These are phyloP conservation scores for Cladorhizidae sp. DNA, from an alignment of 37 sponge, comb jelly and placozoan genomes.

Conservation along the genomic window DNA sequence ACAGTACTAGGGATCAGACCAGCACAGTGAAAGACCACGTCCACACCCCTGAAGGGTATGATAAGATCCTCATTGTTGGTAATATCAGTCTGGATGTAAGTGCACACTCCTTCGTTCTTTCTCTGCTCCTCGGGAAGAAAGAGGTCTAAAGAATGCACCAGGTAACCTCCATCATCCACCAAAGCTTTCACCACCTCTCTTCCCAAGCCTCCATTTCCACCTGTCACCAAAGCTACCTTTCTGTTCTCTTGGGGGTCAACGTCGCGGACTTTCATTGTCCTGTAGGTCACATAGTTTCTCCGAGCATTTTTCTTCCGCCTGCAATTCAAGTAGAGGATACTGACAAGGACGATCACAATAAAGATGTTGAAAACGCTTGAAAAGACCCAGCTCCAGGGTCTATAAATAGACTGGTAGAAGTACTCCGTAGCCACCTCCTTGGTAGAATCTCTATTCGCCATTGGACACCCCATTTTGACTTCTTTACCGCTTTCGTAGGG, in stretches of 20 bases:
- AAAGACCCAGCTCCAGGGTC: constrained; percentile 82
- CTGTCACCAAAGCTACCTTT: constrained; percentile 40
- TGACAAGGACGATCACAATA: constrained; percentile 29
- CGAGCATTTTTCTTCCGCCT: constrained; percentile 2
- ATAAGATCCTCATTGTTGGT: constrained; percentile 25
- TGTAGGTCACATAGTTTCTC: background rate
- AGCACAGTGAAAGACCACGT: constrained; percentile 59
- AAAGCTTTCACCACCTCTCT: constrained; percentile 25
- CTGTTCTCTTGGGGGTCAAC: background rate
- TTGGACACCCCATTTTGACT: constrained; percentile 83
- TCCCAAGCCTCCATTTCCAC: constrained; percentile 46
- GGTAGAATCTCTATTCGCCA: constrained; percentile 24
- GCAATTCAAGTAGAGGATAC: constrained; percentile 20
- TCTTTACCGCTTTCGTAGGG: too few species aligned
- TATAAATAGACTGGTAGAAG: constrained; percentile 66
- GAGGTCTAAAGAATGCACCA: constrained; percentile 50
- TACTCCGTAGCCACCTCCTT: constrained; percentile 25
- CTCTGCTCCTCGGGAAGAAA: constrained; percentile 40
- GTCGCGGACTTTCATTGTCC: background rate
- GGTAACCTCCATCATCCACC: constrained; percentile 51
- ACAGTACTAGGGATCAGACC: constrained; percentile 3
- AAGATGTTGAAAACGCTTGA: constrained; percentile 58
- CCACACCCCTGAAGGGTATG: constrained; percentile 21
- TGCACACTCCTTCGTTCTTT: constrained; percentile 23
- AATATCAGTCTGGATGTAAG: constrained; percentile 55